Evolutionary conservation across 2,888 invertebrate genomes (phyloP), one percentile per base, ranked within the genome.

Genomic region (Ophion obscuratus): DNA sequence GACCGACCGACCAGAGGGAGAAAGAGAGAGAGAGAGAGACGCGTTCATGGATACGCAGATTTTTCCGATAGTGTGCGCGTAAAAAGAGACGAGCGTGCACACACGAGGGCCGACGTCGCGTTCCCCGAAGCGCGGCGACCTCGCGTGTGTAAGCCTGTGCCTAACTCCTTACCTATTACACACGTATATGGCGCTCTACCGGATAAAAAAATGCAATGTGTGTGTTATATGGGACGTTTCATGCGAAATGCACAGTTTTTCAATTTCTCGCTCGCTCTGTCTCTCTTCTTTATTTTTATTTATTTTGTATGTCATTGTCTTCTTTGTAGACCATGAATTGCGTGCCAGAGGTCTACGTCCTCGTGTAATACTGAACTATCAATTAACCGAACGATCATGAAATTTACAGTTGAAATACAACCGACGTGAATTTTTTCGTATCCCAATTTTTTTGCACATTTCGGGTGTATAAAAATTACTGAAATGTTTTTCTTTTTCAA

Each of bases 61-160:
- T 82, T 71, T 83, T 68, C 67, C 80, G 62, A 83, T 57, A 17
- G 83, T 83, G 76, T 73, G 67, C 17, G 66, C 44, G 59, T 77
- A 81, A 78, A 27, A 57, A 57, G 14, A 31, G 17, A 17, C n/a
- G 57, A 71, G n/a, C 31, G 24, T 4, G 53, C 66, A 57, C 11
- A 44, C 17, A 47, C 75, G 27, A 31, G 40, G 40, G 31, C n/a
- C 47, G 31, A 31, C 44, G 62, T 44, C 17, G 64, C 53, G 66
- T 77, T 77, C 67, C 57, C 40, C 77, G 77, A 67, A 77, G 67
- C 75, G 64, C 76, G 44, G 44, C 81, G 81, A 79, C 74, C 81
- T 85, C 81, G 78, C 85, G 85, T 82, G 85, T 82, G 79, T 61
- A 61, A 78, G 74, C 84, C 71, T 57, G 59, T 24, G 14, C 68